These are phyloP conservation scores for Oreochromis spilurus DNA, from an alignment of 2,113 vertebrate species.

Conservation along the genomic window DNA sequence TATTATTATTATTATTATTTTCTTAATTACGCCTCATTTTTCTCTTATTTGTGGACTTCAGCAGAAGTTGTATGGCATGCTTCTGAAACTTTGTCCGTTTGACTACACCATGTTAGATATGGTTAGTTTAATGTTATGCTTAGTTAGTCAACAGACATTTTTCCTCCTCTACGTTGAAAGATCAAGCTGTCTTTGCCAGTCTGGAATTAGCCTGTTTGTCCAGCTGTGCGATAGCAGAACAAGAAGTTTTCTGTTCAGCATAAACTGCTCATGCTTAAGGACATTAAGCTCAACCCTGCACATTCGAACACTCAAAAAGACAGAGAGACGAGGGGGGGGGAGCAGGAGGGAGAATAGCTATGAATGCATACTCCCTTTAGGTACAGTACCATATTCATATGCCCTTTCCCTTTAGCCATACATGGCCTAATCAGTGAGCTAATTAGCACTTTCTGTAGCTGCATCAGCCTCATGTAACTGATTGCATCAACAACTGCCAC, in stretches of 20 bases:
- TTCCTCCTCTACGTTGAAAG: background rate
- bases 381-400: conserved; percentile 19
- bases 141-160: background rate
- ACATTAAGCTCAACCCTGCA: background rate
- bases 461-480: conserved; percentile 53
- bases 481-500: conserved; percentile 64
- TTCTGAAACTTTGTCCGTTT: background rate
- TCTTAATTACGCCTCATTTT: background rate
- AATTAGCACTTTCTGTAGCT: conserved; percentile 59
- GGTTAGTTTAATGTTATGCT: background rate
- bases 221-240: background rate
- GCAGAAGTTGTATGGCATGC: background rate
- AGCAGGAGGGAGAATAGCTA: background rate
- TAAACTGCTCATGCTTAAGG: conserved; percentile 17
- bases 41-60: background rate
- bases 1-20: background rate
- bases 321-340: background rate
- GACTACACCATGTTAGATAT: background rate
- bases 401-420: conserved; percentile 45
- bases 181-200: background rate
- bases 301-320: background rate
- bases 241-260: background rate
- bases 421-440: conserved; percentile 57
- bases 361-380: conserved; percentile 22
- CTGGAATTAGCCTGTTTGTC: background rate